Base-by-base conservation (phyloP, 2,797 vertebrate species). In the Ispidina lecontei region DNA sequence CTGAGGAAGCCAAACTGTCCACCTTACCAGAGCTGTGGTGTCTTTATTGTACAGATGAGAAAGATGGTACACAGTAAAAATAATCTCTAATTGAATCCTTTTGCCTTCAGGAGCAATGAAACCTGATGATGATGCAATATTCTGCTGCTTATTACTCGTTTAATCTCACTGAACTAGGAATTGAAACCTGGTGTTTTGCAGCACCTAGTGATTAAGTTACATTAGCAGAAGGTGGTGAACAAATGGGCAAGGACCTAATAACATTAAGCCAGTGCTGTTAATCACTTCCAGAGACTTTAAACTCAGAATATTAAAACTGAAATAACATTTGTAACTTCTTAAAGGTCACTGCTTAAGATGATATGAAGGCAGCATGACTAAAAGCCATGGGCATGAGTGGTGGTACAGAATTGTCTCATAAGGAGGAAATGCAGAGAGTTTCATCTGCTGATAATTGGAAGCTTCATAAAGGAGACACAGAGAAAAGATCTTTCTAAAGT, bases 241-340 rank as follows among this genome's bases (percentile, higher is more conserved):
- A 71, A 91, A 84, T 0, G 21, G 75, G 35, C 60, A 87, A 79
- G 39, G 71, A 65, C 75, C 37, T 74, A 43, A 31, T 64, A 72
- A 71, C 37, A 47, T 69, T 46, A 84, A 89, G 35, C 25, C 46
- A 55, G 31, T 37, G 65, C 31, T 62, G 69, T 67, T 92, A 91
- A 92, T 88, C 72, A 29, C 81, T 91, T 89, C 31, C 80, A 91
- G 75, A 88, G 64, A 35, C 39, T 25, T 88, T 79, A 77, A 79
- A 82, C 58, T 73, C 33, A 10, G 37, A 79, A 73, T 80, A 87
- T 51, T 86, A 73, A 70, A 81, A 73, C 51, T 74, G 77, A 92
- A 95, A 90, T 84, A 89, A 90, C 64, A 58, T 92, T 91, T 87
- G 46, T 47, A 84, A 71, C 62, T 90, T 72, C 47, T 69, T 85